phyloP scores from a whole-genome alignment of 2,113 vertebrate genomes.

The Osmerus mordax region DNA sequence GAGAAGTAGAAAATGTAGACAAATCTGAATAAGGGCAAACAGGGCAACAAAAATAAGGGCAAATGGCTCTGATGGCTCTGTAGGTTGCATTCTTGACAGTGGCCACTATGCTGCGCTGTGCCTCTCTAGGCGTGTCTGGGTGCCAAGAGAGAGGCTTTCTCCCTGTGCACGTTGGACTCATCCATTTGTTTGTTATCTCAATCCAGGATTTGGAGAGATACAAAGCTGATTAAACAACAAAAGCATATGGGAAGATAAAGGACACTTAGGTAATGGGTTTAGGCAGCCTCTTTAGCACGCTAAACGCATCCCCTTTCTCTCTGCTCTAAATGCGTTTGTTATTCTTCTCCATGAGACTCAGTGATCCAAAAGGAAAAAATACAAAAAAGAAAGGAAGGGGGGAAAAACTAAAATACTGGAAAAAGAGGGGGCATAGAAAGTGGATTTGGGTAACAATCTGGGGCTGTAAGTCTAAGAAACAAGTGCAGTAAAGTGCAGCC shows the following conservation, averaged over 20 bases:
- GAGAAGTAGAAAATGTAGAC: constrained; percentile 15
- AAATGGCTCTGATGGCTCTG: constrained; percentile 14
- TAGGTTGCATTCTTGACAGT: constrained; percentile 41
- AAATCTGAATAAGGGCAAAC: constrained; percentile 14
- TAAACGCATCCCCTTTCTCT: constrained; percentile 70
- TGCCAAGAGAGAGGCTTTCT: constrained; percentile 69
- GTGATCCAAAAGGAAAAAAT: constrained; percentile 57
- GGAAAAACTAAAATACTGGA: constrained; percentile 20
- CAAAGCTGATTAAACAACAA: constrained; percentile 85
- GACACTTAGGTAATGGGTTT: constrained; percentile 85
- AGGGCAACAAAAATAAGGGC: not conserved
- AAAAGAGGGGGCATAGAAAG: constrained; percentile 29
- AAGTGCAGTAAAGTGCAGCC: constrained; percentile 25
- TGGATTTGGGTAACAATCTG: constrained; percentile 44
- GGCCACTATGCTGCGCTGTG: constrained; percentile 51
- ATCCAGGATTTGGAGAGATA: constrained; percentile 82
- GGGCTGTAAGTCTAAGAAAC: constrained; percentile 35
- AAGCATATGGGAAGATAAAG: constrained; percentile 80
- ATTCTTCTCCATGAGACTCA: constrained; percentile 64
- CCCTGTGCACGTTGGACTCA: constrained; percentile 62
- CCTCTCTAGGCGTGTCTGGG: constrained; percentile 37
- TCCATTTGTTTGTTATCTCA: constrained; percentile 84
- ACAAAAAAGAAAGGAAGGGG: constrained; percentile 41
- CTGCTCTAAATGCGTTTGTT: constrained; percentile 70
- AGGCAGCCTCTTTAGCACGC: constrained; percentile 69